Evolutionary conservation across 30 jellyfish, hydroid and myxozoan genomes (phyloP), one percentile per base, ranked within the genome.

Genomic region (Hydractinia symbiolongicarpus): DNA sequence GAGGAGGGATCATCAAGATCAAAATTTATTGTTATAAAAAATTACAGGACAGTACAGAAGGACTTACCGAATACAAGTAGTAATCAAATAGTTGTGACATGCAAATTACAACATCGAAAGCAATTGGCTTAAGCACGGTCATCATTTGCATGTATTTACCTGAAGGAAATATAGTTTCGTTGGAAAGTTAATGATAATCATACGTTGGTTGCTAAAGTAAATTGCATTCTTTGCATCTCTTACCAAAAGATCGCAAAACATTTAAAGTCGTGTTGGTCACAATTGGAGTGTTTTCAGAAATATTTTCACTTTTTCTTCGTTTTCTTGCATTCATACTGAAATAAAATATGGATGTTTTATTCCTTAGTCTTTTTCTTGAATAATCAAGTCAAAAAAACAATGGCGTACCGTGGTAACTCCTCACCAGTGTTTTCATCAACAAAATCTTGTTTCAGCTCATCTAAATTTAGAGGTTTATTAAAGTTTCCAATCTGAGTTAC

Each of bases 131-230:
- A 72, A 90, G 77, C 68, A 90, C 97, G 20, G 86, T 72, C 97
- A 90, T 90, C 96, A 90, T 90, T 62, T 90, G 97, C 95, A 90
- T 90, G 88, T 90, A 90, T 79, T 90, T 90, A 5, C 97, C 97
- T 90, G n/a, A 52, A 5, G 15, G 68, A 52, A 66, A 1, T 10
- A 40, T 15, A 55, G 15, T 40, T 11, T 52, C 1, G 19, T 49
- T 50, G 67, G 15, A 74, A 21, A 74, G 21, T 74, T 4, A 51
- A 53, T 9, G 21, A 19, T 49, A 71, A 30, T 5, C 3, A 20
- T 4, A 9, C 0, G 44, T n/a, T 7, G 61, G 7, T 60, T 50
- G 44, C 9, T 5, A 7, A 71, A 7, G 4, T 50, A 0, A 71
- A 7, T 8, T 17, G 15, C 3, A 58, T 19, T 0, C 8, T 7